Conservation (phyloP, 2,888 invertebrate genomes). For the Drosophila quinaria region DNA sequence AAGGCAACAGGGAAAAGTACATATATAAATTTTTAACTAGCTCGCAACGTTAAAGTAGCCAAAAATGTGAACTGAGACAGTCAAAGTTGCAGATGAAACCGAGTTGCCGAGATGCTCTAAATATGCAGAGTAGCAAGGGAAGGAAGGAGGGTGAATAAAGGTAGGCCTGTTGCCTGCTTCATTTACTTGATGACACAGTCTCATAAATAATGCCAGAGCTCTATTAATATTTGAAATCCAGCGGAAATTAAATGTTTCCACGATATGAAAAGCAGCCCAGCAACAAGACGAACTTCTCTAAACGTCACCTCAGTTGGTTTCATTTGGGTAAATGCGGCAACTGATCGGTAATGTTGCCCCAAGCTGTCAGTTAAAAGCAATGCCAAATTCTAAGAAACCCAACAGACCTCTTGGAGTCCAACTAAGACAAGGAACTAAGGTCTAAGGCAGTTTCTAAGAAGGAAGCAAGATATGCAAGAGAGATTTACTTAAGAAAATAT, state of each 20-base stretch:
- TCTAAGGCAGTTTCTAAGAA: not conserved
- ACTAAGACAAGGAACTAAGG: not conserved
- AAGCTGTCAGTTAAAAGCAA: not conserved
- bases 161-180: conserved; percentile 58
- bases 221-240: conserved; percentile 74
- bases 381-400: not conserved
- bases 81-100: conserved; percentile 24
- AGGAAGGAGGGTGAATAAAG: not conserved
- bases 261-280: conserved; percentile 2
- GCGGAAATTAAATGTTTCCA: conserved; percentile 71
- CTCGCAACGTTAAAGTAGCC: conserved; percentile 45
- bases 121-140: not conserved
- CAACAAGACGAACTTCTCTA: not conserved
- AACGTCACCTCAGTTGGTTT: not conserved
- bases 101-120: conserved; percentile 5
- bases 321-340: not conserved
- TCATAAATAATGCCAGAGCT: conserved; percentile 72
- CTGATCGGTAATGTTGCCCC: not conserved
- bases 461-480: not conserved
- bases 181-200: conserved; percentile 76
- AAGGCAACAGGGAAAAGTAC: conserved; percentile 39
- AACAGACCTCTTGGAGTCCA: not conserved
- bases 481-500: not conserved
- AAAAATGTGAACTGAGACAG: conserved; percentile 32
- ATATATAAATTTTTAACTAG: conserved; percentile 72